phyloP scores from a whole-genome alignment of 2,113 vertebrate genomes.

The Nesogale talazaci region DNA sequence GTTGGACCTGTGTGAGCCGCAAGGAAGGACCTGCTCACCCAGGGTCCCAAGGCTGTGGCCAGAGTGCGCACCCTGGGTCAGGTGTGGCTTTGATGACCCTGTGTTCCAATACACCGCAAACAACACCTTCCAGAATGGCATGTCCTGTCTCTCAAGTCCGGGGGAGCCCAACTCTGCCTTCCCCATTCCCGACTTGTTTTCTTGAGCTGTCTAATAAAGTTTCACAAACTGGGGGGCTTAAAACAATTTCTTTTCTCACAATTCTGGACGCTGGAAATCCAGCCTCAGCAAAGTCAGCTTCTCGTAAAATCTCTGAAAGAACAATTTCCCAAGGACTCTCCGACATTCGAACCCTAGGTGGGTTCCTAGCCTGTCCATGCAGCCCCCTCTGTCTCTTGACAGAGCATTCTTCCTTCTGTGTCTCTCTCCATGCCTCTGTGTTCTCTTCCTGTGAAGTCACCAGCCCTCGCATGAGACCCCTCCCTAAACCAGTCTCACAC shows the following conservation, averaged over 20 bases:
- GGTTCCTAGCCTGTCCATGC: not conserved
- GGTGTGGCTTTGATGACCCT: not conserved
- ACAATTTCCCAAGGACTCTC: not conserved
- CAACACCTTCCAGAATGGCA: not conserved
- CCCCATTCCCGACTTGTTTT: not conserved
- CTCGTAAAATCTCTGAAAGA: not conserved
- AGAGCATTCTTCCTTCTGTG: not conserved
- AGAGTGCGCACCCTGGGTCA: not conserved
- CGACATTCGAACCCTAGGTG: not conserved
- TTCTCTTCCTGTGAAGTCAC: not conserved
- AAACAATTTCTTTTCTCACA: not conserved
- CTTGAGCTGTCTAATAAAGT: not conserved
- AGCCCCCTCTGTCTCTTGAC: not conserved
- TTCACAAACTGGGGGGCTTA: not conserved
- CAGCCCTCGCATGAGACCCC: not conserved
- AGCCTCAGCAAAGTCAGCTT: not conserved
- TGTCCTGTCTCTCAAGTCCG: not conserved
- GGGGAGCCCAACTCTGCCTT: not conserved
- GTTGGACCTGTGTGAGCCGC: not conserved
- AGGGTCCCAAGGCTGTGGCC: not conserved
- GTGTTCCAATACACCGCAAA: not conserved
- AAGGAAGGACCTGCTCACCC: not conserved
- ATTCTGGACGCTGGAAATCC: not conserved
- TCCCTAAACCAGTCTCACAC: not conserved
- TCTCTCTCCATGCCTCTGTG: not conserved